A percentile compares a stretch with the other conserved stretches of the same genome.
These are phyloP conservation scores for Lagria hirta DNA, from an alignment of 2,888 invertebrate species.

Conservation along the genomic window DNA sequence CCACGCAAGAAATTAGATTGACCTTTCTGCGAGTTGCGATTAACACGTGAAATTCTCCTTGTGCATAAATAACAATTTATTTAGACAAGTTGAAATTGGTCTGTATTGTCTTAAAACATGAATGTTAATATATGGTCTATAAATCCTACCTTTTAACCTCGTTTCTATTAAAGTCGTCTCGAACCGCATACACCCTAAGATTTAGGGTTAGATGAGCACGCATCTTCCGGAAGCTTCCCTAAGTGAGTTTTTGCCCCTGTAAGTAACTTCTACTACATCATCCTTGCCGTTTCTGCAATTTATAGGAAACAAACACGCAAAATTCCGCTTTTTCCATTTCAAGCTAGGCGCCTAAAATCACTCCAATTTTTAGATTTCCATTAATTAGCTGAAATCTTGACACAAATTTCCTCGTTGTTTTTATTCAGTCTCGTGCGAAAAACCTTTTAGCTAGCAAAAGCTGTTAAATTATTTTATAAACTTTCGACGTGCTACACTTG, in stretches of 20 bases:
- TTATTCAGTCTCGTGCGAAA: no score
- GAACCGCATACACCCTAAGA: conserved; percentile 38
- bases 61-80: conserved; percentile 22
- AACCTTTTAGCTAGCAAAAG: no score
- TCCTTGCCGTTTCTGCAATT: conserved; percentile 31
- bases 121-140: conserved; percentile 34
- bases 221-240: conserved; percentile 33
- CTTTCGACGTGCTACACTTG: no score
- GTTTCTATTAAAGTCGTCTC: conserved; percentile 29
- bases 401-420: no score
- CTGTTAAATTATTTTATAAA: no score
- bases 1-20: no score
- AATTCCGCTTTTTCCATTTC: no score
- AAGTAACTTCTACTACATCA: conserved; percentile 28
- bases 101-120: conserved; percentile 20
- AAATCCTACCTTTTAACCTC: conserved; percentile 34
- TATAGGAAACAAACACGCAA: conserved; percentile 33
- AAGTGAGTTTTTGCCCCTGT: conserved; percentile 32
- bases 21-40: no score
- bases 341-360: no score
- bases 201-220: conserved; percentile 42
- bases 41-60: no score
- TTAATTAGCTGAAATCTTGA: no score
- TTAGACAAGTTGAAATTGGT: conserved; percentile 21
- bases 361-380: no score